Conservation (phyloP, 2,113 vertebrate genomes). For the Athene noctua region DNA sequence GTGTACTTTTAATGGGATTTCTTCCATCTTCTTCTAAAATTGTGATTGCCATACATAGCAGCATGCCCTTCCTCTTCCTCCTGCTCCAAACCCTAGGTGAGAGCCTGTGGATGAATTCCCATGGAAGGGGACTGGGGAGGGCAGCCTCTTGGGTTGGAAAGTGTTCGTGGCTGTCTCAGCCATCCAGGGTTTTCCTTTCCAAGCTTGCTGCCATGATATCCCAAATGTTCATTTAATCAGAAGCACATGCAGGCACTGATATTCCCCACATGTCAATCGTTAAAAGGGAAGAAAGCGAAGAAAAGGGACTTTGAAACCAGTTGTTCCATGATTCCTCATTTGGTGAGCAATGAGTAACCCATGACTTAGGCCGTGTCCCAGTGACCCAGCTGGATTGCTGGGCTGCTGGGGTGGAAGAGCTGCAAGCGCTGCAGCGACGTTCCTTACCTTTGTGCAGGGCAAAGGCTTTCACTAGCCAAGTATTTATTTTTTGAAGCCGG, state of each 20-base stretch:
- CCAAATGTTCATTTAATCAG: not conserved
- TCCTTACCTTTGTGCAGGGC: not conserved
- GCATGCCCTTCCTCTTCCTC: not conserved
- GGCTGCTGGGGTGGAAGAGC: not conserved
- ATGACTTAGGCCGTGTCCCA: not conserved
- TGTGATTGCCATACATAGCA: not conserved
- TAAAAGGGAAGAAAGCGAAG: not conserved
- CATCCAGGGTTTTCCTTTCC: not conserved
- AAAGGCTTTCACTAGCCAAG: not conserved
- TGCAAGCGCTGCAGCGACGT: not conserved
- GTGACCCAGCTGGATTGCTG: not conserved
- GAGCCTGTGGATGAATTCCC: not conserved
- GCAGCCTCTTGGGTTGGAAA: not conserved
- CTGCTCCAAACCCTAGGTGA: not conserved
- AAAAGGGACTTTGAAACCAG: not conserved
- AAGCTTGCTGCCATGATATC: not conserved
- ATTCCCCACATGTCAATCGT: accelerated
- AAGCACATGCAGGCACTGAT: not conserved
- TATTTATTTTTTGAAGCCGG: not conserved
- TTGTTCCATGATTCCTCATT: not conserved
- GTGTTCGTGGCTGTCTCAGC: not conserved
- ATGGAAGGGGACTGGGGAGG: not conserved
- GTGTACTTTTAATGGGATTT: not conserved
- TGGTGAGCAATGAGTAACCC: not conserved
- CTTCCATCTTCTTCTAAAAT: not conserved